Conservation (phyloP, 2,797 vertebrate species). For the Anabacerthia variegaticeps region DNA sequence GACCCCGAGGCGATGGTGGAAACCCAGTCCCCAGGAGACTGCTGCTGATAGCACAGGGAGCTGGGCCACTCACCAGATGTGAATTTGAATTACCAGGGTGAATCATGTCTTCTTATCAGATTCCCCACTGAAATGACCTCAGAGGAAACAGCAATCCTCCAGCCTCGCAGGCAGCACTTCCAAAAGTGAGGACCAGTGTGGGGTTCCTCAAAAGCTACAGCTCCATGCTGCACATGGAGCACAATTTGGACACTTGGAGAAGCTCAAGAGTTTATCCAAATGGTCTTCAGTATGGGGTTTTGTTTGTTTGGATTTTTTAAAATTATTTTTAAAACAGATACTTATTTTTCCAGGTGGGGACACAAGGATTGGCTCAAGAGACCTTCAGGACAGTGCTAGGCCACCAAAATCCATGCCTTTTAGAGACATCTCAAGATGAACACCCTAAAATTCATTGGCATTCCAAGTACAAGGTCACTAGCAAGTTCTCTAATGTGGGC, state of each 20-base stretch:
- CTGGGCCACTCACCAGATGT: background rate
- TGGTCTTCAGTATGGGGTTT: background rate
- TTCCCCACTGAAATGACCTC: background rate
- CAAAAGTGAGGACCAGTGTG: background rate
- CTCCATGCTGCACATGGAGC: background rate
- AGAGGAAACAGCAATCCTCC: background rate
- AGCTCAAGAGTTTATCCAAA: background rate
- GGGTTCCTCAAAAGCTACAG: background rate
- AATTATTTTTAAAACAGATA: background rate
- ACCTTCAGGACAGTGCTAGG: background rate
- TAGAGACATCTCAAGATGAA: constrained; percentile 23
- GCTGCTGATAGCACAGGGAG: background rate
- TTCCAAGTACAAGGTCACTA: constrained; percentile 5
- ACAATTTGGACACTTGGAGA: background rate
- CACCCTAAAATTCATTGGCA: background rate
- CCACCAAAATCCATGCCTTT: background rate
- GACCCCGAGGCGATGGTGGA: background rate
- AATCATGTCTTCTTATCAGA: background rate
- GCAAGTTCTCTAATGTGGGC: background rate
- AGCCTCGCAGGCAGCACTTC: background rate
- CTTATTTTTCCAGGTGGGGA: background rate
- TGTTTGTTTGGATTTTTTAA: fast-evolving
- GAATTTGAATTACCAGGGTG: background rate
- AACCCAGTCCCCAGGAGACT: background rate
- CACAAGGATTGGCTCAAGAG: background rate